Evolutionary conservation across 1,140 invertebrate species (phyloP).

Genomic region (Caenorhabditis latens): DNA sequence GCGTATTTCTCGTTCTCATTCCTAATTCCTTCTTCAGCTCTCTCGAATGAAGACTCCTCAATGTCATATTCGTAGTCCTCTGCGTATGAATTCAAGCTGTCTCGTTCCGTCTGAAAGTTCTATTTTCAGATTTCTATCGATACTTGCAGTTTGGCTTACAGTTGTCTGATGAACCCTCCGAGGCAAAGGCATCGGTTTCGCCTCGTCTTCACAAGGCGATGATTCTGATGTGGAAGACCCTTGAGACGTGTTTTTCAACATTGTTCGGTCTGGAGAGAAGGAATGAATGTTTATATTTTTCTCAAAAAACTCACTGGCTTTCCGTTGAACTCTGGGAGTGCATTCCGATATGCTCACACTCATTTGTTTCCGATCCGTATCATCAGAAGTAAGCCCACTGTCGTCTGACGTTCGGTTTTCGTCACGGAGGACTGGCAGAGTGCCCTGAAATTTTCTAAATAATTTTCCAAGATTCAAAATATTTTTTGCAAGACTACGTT

Average conservation of each 20-base stretch:
- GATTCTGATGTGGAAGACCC: conserved; percentile 70
- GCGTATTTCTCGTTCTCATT: conserved; percentile 61
- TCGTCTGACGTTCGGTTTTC: conserved; percentile 71
- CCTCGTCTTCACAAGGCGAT: conserved; percentile 69
- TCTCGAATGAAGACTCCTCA: conserved; percentile 65
- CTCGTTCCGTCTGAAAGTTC: conserved; percentile 69
- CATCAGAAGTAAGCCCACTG: conserved; percentile 71
- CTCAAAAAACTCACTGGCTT: conserved; percentile 26
- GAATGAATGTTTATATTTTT: conserved; percentile 13
- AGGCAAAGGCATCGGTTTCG: conserved; percentile 67
- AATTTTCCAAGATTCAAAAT: background rate
- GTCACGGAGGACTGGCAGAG: conserved; percentile 65
- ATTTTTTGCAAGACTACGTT: background rate
- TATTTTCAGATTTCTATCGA: background rate
- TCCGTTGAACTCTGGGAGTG: conserved; percentile 46
- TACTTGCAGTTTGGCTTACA: background rate
- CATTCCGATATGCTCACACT: conserved; percentile 52
- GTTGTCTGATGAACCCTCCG: conserved; percentile 35
- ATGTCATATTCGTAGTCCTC: conserved; percentile 73
- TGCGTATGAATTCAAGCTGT: conserved; percentile 71
- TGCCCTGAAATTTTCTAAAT: conserved; percentile 63
- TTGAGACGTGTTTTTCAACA: conserved; percentile 58
- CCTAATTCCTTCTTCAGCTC: background rate
- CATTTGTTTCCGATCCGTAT: conserved; percentile 64
- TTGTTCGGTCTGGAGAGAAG: conserved; percentile 29